Evolutionary conservation across 2,888 invertebrate species (phyloP), one percentile per base, ranked within the genome.

Genomic region (Conomelus anceps): DNA sequence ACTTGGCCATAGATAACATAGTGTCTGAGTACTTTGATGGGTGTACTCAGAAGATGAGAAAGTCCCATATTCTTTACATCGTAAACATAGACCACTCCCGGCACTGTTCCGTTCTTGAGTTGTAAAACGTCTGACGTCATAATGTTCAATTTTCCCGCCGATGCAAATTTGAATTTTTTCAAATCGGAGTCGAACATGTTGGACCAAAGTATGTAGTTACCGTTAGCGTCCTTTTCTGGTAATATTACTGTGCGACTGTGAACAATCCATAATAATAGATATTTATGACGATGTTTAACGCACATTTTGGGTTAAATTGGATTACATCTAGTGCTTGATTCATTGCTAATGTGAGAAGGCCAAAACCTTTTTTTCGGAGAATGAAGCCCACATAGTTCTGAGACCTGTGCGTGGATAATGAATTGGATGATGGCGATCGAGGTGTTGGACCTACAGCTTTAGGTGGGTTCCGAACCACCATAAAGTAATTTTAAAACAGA

Each of bases 1-100:
- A 92, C 92, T 91, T 92, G 92, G 20, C 91, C 90, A 88, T 92
- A 92, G 89, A 90, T 89, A n/a, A 91, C 90, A 63, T 91, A 89
- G 23, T 91, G 88, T 23, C 91, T 90, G 22, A 91, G 90, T 17
- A 91, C 89, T 9, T 91, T 90, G n/a, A 92, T 88, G 9, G 91
- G 91, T n/a, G 90, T 91, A 24, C 89, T 89, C 11, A 91, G 88
- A 7, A 91, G 86, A 86, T 91, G 91, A 22, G 91, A 88, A 24
- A 91, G 89, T 23, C 90, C 89, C 20, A 91, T 86, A 85, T 91
- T 89, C 85, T 90, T 90, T 29, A 91, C 90, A 86, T 91, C 91
- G 85, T 90, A 90, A 9, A 91, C 89, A 22, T 91, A 89, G 4
- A 91, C 89, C 87, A 91, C 91, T 0, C 92, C 92, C 4, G 91